Percentiles rank a stretch among this genome's conserved stretches.
phyloP scores from a whole-genome alignment of 2,888 invertebrate species.

The Ophraella communa region DNA sequence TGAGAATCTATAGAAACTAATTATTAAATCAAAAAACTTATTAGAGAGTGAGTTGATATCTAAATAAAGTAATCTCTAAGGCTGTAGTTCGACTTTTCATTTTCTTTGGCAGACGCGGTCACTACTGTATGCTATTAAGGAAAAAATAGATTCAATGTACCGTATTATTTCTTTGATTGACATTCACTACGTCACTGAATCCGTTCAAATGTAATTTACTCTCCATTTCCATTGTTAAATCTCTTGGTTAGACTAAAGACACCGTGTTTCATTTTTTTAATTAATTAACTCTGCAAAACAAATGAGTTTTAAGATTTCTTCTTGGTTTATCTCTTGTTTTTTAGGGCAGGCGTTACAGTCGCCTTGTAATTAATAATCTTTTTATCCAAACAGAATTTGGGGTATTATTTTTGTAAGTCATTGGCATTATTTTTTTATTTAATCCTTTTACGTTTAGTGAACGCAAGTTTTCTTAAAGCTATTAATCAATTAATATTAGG shows the following conservation, averaged over 20 bases:
- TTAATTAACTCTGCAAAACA: conserved; percentile 58
- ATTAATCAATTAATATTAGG: not conserved
- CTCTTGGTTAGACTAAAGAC: conserved; percentile 39
- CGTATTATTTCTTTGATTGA: no score
- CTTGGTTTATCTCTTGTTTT: conserved; percentile 48
- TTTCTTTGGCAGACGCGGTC: no score
- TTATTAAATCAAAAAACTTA: no score
- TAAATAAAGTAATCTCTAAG: no score
- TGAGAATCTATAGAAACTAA: no score
- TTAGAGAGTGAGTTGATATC: no score
- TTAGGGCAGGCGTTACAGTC: conserved; percentile 20
- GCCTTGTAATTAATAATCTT: conserved; percentile 54
- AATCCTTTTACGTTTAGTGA: not conserved
- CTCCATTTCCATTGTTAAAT: conserved; percentile 46
- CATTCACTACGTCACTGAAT: conserved; percentile 4
- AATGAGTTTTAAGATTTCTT: conserved; percentile 56
- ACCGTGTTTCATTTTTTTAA: conserved; percentile 55
- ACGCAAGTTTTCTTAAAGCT: not conserved
- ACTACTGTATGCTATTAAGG: no score
- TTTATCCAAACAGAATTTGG: conserved; percentile 38
- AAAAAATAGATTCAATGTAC: no score
- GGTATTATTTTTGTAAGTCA: conserved; percentile 23
- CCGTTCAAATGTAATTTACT: conserved; percentile 31
- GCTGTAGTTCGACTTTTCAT: no score
- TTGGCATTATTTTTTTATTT: not conserved